Percentiles rank a stretch among this genome's conserved stretches.
Conservation (phyloP, 2,888 invertebrate genomes). For the Trachelus iudaicus region DNA sequence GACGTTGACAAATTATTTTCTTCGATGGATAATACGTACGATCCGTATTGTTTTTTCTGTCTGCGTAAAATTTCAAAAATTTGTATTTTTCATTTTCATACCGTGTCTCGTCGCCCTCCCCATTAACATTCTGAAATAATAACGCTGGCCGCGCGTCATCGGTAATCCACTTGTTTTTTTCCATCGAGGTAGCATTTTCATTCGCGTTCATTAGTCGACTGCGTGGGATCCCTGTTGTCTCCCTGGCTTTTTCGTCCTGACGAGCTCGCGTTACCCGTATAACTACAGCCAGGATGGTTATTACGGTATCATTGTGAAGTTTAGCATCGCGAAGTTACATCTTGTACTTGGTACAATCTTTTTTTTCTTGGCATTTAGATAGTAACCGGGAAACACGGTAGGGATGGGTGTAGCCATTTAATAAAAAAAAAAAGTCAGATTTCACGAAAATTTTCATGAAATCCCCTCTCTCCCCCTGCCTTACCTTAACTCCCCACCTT, state of each 20-base stretch:
- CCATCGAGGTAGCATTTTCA: background rate
- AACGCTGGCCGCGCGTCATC: background rate
- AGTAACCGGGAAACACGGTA: background rate
- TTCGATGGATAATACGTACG: background rate
- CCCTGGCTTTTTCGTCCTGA: background rate
- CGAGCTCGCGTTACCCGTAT: background rate
- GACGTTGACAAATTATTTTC: too few relatives aligned
- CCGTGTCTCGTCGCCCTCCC: background rate
- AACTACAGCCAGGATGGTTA: background rate
- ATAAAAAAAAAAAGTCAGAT: background rate
- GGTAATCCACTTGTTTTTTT: background rate
- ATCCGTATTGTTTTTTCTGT: background rate
- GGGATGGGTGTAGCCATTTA: too few relatives aligned
- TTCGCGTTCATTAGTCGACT: background rate
- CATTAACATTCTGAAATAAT: background rate
- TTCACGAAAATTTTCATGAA: background rate
- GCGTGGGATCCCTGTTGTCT: background rate
- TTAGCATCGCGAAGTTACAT: too few relatives aligned
- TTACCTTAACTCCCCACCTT: background rate
- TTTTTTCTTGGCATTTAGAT: background rate
- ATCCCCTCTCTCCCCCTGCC: too few relatives aligned
- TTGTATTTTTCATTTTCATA: background rate
- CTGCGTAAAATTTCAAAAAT: background rate
- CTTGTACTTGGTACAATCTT: too few relatives aligned
- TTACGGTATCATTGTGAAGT: background rate